A percentile compares a stretch with the other conserved stretches of the same genome.
These are phyloP conservation scores for Pachycephala philippinensis DNA, from an alignment of 2,113 vertebrate species.

Conservation along the genomic window DNA sequence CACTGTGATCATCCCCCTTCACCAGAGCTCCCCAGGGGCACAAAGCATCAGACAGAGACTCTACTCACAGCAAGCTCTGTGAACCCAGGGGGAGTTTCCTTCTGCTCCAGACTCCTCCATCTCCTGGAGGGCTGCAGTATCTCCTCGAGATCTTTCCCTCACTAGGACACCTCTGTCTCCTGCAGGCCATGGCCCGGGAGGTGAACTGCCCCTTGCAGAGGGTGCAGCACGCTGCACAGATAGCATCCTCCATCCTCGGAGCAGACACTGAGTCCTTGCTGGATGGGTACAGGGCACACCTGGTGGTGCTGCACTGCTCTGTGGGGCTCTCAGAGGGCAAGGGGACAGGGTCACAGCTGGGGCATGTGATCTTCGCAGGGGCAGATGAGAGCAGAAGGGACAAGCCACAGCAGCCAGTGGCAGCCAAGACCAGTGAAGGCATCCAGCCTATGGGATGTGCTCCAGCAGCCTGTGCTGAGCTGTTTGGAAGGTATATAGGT, in stretches of 20 bases:
- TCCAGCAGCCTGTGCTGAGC: not conserved
- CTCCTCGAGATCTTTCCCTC: not conserved
- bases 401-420: not conserved
- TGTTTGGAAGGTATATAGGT: not conserved
- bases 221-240: not conserved
- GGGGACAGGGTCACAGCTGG: not conserved
- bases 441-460: rapidly evolving
- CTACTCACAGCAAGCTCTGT: not conserved
- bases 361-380: not conserved
- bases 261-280: not conserved
- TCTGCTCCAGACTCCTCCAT: not conserved
- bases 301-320: rapidly evolving
- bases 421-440: not conserved
- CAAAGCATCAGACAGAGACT: not conserved
- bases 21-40: not conserved
- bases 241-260: not conserved
- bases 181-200: not conserved
- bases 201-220: not conserved
- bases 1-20: rapidly evolving
- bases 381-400: not conserved
- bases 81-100: not conserved
- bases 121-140: not conserved
- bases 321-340: not conserved
- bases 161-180: not conserved
- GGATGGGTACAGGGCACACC: not conserved